Evolutionary conservation across 2,888 invertebrate species (phyloP), one percentile per base, ranked within the genome.

Genomic region (Machimus rusticus): DNA sequence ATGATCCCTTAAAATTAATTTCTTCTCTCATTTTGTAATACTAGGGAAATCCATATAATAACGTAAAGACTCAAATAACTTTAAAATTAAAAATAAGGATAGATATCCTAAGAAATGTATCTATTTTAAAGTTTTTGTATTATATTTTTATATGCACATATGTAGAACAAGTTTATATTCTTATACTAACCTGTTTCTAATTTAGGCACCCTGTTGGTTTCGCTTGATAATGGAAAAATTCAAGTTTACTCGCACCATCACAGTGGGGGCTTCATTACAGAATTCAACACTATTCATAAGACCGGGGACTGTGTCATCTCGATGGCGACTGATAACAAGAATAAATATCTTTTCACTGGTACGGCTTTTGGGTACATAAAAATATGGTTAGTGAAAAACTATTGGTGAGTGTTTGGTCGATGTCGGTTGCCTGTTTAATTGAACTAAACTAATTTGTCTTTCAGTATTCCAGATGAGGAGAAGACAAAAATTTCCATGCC

Each of bases 201-300:
- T 74, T 16, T 6, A 93, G 97, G 96, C 12, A 95, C 95, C 0
- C 92, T 97, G 14, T 91, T 97, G 85, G 94, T 97, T 0, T 94
- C 96, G 0, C 92, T 97, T 88, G 96, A 96, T 90, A 96, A 96
- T 89, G 97, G 97, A 0, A 93, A 94, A 87, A 93, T 97, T 88
- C 96, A 97, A 93, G 94, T 96, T 31, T 98, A 97, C 96, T 97
- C 97, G 23, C 96, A 97, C 91, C 96, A 97, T 92, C 94, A 95
- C 57, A 94, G 94, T 14, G 96, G 96, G 14, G 96, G 96, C 8
- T 95, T 95, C 91, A 92, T 96, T 87, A 94, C 94, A 46, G 94
- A 95, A 37, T 97, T 97, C 92, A 94, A 93, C 74, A 95, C 95
- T 4, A 94, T 95, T 66, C 96, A 97, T 91, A 94, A 94, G 39